Evolutionary conservation across 2,113 vertebrate genomes (phyloP).

Genomic region (Bostrychus sinensis): DNA sequence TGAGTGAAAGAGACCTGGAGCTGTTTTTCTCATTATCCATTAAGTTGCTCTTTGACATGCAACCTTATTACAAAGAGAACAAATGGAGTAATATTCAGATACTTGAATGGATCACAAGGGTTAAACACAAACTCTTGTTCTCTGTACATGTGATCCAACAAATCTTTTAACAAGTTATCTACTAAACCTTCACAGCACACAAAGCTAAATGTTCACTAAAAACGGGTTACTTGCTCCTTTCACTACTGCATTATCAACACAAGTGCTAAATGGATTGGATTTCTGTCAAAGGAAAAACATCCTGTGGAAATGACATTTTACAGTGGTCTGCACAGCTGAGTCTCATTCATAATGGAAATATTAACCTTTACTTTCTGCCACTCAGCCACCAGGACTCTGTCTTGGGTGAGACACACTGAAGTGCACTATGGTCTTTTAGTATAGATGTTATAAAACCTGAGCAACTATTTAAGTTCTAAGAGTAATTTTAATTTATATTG

Average conservation of each 20-base stretch:
- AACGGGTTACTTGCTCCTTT: conserved; percentile 2
- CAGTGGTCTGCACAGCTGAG: conserved; percentile 15
- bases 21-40: conserved; percentile 4
- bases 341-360: conserved; percentile 55
- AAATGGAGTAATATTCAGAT: not conserved
- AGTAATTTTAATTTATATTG: not conserved
- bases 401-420: not conserved
- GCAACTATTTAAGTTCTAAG: too few relatives aligned
- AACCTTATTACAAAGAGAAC: not conserved
- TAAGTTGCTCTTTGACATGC: not conserved
- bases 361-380: conserved; percentile 56
- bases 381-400: not conserved
- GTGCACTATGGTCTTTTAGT: not conserved
- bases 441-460: too few relatives aligned
- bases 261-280: not conserved
- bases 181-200: not conserved
- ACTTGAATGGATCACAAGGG: not conserved
- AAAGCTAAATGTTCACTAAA: not conserved
- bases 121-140: not conserved
- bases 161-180: conserved; percentile 4
- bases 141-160: too few relatives aligned
- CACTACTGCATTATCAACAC: not conserved
- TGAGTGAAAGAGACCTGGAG: conserved; percentile 18
- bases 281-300: conserved; percentile 17
- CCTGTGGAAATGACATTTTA: conserved; percentile 32